These are phyloP conservation scores for Sarcoramphus papa DNA, from an alignment of 2,797 vertebrate genomes.

Conservation along the genomic window DNA sequence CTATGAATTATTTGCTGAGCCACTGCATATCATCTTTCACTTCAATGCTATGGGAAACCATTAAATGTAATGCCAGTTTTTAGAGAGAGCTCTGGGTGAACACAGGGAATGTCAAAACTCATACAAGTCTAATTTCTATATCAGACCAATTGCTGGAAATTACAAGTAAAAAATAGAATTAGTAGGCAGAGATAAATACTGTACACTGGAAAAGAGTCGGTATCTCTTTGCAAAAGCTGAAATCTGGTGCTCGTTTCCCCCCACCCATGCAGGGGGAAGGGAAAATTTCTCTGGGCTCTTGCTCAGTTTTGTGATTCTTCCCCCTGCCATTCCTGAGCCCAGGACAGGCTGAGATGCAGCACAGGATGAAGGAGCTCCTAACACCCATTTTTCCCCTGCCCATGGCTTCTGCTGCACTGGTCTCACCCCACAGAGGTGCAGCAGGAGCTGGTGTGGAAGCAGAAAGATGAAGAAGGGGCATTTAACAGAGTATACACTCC, in stretches of 20 bases:
- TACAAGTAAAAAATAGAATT: neutral
- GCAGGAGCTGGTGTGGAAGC: neutral
- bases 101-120: neutral
- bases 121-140: neutral
- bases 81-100: neutral
- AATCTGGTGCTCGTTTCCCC: neutral
- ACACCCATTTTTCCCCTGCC: neutral
- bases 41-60: neutral
- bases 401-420: neutral
- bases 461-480: neutral
- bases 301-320: neutral
- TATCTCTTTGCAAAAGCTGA: neutral
- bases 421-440: neutral
- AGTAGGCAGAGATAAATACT: neutral
- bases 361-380: neutral
- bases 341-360: neutral
- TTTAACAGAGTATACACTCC: neutral
- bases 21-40: neutral
- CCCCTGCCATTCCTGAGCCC: neutral
- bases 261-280: neutral
- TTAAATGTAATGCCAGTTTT: neutral
- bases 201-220: neutral
- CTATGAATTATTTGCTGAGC: constrained; percentile 2
- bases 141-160: neutral
- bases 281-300: neutral